Base-by-base conservation (phyloP, 2,113 vertebrate species). In the Cyanoramphus novaezelandiae region DNA sequence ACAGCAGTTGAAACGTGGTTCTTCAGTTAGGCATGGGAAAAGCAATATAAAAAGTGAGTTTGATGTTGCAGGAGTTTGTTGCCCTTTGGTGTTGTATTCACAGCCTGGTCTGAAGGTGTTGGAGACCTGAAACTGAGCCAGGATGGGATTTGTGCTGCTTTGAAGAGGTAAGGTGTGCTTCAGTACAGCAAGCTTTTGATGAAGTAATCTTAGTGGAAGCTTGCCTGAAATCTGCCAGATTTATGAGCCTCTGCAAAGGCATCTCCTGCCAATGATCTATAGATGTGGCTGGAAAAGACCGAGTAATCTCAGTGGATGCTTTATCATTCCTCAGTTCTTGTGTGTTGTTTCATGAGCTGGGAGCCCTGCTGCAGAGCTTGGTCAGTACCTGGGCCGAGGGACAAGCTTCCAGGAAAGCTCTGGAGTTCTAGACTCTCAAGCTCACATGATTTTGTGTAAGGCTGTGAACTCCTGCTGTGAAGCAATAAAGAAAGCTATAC, bases 61-160 rank as follows among this genome's bases (percentile, higher is more conserved):
- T 44, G 41, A 1, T 13, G 59, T 11, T 12, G 14, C 1, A 28
- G 82, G 70, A 17, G 52, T 14, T 11, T 5, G 3, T 2, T 79
- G 41, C 17, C 27, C 21, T 53, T 68, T 11, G 57, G 17, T 27
- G 41, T 2, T 77, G 67, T 1, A 0, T n/a, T 52, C 3, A 0
- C 37, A 76, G 47, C 0, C 2, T 29, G 14, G 27, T 2, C 11
- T 8, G 0, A 1, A 28, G 47, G 16, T 2, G 35, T 3, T 3
- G 29, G 19, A 25, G 86, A 43, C 35, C 16, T 46, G 60, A 18
- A 60, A 3, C 37, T 13, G 74, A 10, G 67, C 33, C 65, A 69
- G 74, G 14, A 2, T 3, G 52, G 47, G 59, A 13, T 10, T 43
- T 69, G 67, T 52, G 0, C 37, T 44, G 70, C 85, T 65, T 11